Evolutionary conservation across 1,140 invertebrate species (phyloP), one percentile per base, ranked within the genome.

Genomic region (Homarus americanus): DNA sequence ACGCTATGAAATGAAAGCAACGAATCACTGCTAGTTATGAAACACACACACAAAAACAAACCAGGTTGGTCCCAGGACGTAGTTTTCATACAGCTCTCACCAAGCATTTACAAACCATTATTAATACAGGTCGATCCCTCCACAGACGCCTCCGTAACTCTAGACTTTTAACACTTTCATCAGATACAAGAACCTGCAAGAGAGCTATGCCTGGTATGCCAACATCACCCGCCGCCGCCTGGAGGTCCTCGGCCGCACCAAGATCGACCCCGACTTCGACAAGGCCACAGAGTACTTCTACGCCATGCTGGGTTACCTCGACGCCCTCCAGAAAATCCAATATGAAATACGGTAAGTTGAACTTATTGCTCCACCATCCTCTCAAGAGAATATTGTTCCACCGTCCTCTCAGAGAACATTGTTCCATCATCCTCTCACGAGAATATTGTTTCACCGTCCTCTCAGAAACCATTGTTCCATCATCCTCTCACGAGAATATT

Each of bases 261-360:
- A 91, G 76, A 91, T 91, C 44, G 88, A 84, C 15, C 93, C 93
- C 49, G 92, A 93, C 49, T 90, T 87, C 63, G 88, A 92, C 78
- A 72, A 91, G 20, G 89, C 93, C 41, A 92, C 93, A 12, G 91
- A 87, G 24, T 94, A 94, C 87, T 94, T 92, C 88, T 80, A 84
- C 3, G 92, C 91, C 34, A 94, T 94, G 93, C 92, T 93, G 1
- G 72, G 63, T 4, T 94, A 93, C 91, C 92, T 94, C 63, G 91
- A 93, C 15, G 93, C 93, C 53, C 91, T 94, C 44, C 76, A 91
- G 82, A 85, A 84, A 28, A 91, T 91, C 58, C 89, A 91, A 32
- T 91, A 91, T 34, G 89, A 91, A 66, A 91, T 91, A 12, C 58
- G 85, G 85, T 86, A 36, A 73, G 84, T n/a, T n/a, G n/a, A n/a